Conservation (phyloP, 2,113 vertebrate genomes). For the Ceyx melanurus region DNA sequence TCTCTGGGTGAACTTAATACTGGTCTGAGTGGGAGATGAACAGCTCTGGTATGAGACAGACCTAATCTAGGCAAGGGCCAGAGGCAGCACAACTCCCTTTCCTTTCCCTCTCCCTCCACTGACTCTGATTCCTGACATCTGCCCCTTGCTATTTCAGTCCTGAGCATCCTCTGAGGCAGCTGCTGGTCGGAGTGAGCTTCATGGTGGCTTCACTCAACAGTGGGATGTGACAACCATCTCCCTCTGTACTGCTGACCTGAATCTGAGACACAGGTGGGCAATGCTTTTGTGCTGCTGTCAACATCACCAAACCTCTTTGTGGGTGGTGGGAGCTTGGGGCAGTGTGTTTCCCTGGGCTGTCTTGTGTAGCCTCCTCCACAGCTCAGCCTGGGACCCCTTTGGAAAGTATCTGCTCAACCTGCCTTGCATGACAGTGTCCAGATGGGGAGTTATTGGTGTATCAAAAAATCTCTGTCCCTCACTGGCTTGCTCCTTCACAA, state of each 20-base stretch:
- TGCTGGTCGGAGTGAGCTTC: rapidly evolving
- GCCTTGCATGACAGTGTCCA: background rate
- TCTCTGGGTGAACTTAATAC: constrained; percentile 1
- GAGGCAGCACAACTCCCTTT: background rate
- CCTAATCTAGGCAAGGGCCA: background rate
- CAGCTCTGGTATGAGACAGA: constrained; percentile 6
- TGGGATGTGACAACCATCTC: background rate
- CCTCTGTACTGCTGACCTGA: background rate
- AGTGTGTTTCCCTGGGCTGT: background rate
- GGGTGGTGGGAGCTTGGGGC: background rate
- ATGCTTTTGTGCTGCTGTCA: background rate
- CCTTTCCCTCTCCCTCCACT: background rate
- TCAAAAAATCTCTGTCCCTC: background rate
- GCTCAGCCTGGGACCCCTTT: background rate
- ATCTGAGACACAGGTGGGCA: background rate
- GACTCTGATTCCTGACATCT: background rate
- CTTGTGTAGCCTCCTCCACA: background rate
- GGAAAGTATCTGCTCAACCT: background rate
- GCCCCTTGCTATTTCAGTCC: constrained; percentile 7
- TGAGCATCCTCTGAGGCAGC: background rate
- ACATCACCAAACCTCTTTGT: background rate
- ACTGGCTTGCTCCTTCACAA: background rate
- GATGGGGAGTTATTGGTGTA: background rate
- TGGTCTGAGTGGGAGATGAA: background rate
- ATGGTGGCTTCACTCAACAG: rapidly evolving